Percentiles rank a stretch among this genome's conserved stretches.
These are phyloP conservation scores for Ylistrum balloti DNA, from an alignment of 1,140 invertebrate species.

Conservation along the genomic window DNA sequence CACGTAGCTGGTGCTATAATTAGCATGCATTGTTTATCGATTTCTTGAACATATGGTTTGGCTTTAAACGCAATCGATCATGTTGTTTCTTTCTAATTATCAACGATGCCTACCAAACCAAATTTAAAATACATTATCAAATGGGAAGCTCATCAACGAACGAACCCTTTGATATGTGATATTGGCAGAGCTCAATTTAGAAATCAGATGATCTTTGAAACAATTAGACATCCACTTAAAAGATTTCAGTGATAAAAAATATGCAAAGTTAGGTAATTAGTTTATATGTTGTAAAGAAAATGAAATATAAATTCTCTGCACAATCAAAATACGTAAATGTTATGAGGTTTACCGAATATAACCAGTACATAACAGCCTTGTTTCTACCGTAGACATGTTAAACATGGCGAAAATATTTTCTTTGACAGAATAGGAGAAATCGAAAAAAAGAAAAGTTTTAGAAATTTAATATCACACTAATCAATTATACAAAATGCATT, in stretches of 20 bases:
- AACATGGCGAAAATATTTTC: too few species aligned
- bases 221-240: constrained; percentile 24
- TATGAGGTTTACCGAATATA: too few species aligned
- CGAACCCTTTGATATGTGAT: not conserved
- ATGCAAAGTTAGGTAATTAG: constrained; percentile 8
- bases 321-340: too few species aligned
- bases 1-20: not conserved
- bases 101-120: not conserved
- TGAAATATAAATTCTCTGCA: not conserved
- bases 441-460: too few species aligned
- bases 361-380: too few species aligned
- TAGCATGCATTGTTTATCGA: not conserved
- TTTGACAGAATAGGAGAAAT: too few species aligned
- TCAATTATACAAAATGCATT: too few species aligned
- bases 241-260: not conserved
- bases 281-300: not conserved
- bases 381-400: too few species aligned
- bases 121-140: constrained; percentile 10
- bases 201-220: not conserved
- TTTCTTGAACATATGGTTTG: not conserved
- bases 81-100: not conserved
- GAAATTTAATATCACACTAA: too few species aligned
- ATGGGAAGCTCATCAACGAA: constrained; percentile 14
- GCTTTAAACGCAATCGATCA: not conserved
- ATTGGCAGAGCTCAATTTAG: not conserved